Base-by-base conservation (phyloP, 1,140 invertebrate species). In the Neodiprion pinetum region DNA sequence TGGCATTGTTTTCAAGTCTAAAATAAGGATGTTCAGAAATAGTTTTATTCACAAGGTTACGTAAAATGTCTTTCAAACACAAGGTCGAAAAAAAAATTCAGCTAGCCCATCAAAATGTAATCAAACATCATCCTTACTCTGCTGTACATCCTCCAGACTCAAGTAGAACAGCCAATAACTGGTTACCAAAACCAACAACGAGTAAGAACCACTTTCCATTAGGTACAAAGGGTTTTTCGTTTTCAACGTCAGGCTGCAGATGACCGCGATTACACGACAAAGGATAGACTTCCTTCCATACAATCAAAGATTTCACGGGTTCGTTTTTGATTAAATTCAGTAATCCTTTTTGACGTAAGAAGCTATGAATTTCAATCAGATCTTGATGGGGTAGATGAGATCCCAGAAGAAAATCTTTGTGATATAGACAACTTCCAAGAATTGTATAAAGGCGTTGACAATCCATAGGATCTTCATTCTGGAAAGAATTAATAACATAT, bases 391-490 rank as follows among this genome's bases (percentile, higher is more conserved):
- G 90, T 71, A 95, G 88, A 87, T 95, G 94, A 12, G 93, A 93
- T 74, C 92, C 92, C 48, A 95, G 80, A 66, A 95, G 85, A 83
- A 94, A 94, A 21, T 90, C 91, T 77, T 92, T 91, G 78, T 93
- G 94, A 83, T 93, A 95, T 50, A 95, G 80, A 75, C 93, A 93
- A 23, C 92, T 92, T 9, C 94, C 94, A 71, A 94, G 88, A 61
- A 96, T 93, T 14, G 93, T 94, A 80, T 94, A 95, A 17, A 95
- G 85, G 66, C 94, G 87, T 89, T 95, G 94, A 79, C 93, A 94
- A 80, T 94, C 93, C 82, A 94, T 89, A 1, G 93, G 91, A 84
- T 95, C 93, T 84, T 95, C 93, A 82, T 93, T 95, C 93, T 94
- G 83, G 28, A 90, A 74, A 73, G 76, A 71, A 80, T 76, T 74